Percentiles rank a stretch among this genome's conserved stretches.
phyloP scores from a whole-genome alignment of 2,113 vertebrate species.

The Campylorhamphus procurvoides region DNA sequence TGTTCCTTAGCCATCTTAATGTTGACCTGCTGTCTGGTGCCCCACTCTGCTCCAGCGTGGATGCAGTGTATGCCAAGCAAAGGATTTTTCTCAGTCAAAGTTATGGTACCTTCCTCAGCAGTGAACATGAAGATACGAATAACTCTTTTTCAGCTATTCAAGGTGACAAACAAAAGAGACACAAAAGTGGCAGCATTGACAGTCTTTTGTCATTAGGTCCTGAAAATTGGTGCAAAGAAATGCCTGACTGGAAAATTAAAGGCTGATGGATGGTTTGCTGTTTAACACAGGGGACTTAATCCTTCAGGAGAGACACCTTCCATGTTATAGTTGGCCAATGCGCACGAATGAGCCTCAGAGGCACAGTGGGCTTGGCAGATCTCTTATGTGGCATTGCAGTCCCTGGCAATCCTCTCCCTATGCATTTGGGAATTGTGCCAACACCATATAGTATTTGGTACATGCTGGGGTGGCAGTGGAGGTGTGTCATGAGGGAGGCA shows the following conservation, averaged over 20 bases:
- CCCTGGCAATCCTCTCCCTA: not conserved
- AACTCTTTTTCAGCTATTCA: not conserved
- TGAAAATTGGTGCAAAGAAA: not conserved
- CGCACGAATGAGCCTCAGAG: not conserved
- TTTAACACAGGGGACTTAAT: not conserved
- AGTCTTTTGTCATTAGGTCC: not conserved
- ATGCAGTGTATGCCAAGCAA: not conserved
- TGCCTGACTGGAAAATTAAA: not conserved
- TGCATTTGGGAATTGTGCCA: rapidly evolving
- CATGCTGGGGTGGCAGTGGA: rapidly evolving
- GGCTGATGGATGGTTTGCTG: not conserved
- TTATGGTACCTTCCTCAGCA: not conserved
- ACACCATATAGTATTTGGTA: not conserved
- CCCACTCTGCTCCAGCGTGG: not conserved
- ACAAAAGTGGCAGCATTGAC: not conserved
- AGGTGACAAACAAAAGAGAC: not conserved
- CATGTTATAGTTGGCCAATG: not conserved
- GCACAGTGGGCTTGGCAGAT: rapidly evolving
- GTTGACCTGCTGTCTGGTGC: not conserved
- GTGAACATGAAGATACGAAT: not conserved
- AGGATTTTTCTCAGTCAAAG: not conserved
- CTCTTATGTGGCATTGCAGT: not conserved
- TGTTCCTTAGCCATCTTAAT: not conserved
- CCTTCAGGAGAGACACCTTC: not conserved
- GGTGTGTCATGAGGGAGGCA: not conserved